These are phyloP conservation scores for Medauroidea extradentata DNA, from an alignment of 1,140 invertebrate species.

Conservation along the genomic window DNA sequence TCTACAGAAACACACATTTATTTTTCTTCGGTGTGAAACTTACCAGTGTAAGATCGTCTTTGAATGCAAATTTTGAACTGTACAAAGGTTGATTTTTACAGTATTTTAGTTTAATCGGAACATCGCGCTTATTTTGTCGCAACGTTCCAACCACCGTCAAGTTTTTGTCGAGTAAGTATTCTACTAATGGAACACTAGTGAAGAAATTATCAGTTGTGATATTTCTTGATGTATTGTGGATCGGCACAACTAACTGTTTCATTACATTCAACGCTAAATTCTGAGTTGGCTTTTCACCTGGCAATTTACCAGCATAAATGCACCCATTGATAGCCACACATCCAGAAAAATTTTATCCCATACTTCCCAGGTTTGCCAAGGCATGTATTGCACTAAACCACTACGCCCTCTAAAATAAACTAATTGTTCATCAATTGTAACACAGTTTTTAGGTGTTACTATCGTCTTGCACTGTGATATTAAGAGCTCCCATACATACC, in stretches of 20 bases:
- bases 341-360: slow-evolving; percentile 43
- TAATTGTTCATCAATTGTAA: slow-evolving; percentile 30
- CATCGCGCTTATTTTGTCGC: slow-evolving; percentile 39
- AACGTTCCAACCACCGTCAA: slow-evolving; percentile 38
- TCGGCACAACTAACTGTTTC: neutral
- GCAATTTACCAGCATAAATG: slow-evolving; percentile 29
- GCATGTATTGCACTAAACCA: slow-evolving; percentile 41
- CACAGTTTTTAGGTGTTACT: neutral
- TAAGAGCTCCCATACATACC: slow-evolving; percentile 7
- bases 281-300: neutral
- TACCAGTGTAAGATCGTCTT: slow-evolving; percentile 12
- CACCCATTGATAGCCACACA: slow-evolving; percentile 27
- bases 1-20: slow-evolving; percentile 16
- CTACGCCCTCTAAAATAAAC: slow-evolving; percentile 36
- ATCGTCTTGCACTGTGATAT: slow-evolving; percentile 19
- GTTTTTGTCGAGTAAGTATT: slow-evolving; percentile 34
- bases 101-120: slow-evolving; percentile 23
- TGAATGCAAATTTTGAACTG: neutral
- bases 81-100: neutral
- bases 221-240: slow-evolving; percentile 26
- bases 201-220: slow-evolving; percentile 42
- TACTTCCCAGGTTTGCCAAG: slow-evolving; percentile 45
- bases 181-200: slow-evolving; percentile 31
- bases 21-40: slow-evolving; percentile 20
- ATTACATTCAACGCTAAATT: neutral